Base-by-base conservation (phyloP, 2,797 vertebrate species). In the Cephalopachus bancanus region DNA sequence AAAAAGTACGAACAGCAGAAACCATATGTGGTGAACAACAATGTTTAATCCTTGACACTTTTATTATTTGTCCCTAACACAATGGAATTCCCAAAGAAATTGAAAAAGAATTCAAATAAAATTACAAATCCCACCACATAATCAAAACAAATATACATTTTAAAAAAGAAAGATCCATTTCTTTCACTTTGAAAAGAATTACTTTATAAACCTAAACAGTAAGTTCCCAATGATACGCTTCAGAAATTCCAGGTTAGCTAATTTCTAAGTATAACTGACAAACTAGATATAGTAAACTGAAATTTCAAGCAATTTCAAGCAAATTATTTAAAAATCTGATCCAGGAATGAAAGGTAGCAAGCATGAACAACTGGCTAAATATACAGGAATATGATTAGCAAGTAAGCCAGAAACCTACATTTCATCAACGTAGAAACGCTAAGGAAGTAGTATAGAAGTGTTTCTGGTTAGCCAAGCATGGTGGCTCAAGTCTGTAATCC, bases 61-160 rank as follows among this genome's bases (percentile, higher is more conserved):
- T 55, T 78, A 88, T 72, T 76, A 95, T 83, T 83, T 91, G 37
- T n/a, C 10, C n/a, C 16, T 60, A 92, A 91, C 59, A 93, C 30
- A 95, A 75, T 15, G 71, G 26, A 51, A 91, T 80, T 15, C 55
- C 59, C 74, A 94, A 95, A 93, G 51, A 53, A 95, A 88, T 1
- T 78, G 15, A 93, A 95, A 91, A 71, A 81, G 24, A 5, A 65
- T 62, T 96, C 65, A 95, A 94, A 94, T 93, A 93, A 92, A 83
- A 94, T 84, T 89, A 94, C 79, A 74, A 67, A 83, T 53, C 93
- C 6, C 55, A 84, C 10, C 1, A 74, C 49, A 51, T 60, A 91
- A 93, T 85, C 8, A 89, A 97, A 81, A 81, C 33, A 67, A 95
- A 67, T 55, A 60, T 59, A 44, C 62, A 81, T 62, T 44, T 16